These are phyloP conservation scores for Leptosomus discolor DNA, from an alignment of 2,113 vertebrate species.

Conservation along the genomic window DNA sequence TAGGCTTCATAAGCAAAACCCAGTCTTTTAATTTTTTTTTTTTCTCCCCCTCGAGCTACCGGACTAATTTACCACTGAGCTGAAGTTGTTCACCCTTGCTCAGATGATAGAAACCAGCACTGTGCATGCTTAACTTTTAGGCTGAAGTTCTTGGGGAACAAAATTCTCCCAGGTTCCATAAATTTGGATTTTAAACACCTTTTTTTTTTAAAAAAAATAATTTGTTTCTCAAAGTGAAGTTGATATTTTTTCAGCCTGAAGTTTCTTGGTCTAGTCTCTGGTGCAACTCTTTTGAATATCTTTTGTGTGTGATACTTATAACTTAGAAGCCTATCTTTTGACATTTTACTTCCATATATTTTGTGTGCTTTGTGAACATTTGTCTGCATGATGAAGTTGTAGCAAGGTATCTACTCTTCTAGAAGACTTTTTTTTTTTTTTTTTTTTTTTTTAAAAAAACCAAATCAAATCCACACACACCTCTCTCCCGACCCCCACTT, in stretches of 20 bases:
- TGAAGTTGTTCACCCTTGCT: not conserved
- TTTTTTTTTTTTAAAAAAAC: not conserved
- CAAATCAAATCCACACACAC: not conserved
- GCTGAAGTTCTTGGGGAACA: not conserved
- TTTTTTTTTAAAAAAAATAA: not conserved
- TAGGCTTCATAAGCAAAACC: not conserved
- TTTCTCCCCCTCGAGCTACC: not conserved
- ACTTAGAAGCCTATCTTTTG: not conserved
- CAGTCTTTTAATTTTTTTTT: not conserved
- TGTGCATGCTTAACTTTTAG: not conserved
- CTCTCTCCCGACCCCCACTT: fast-evolving
- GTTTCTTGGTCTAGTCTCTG: not conserved
- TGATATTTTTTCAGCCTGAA: not conserved
- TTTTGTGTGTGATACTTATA: not conserved
- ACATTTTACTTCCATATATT: not conserved
- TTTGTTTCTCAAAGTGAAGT: not conserved
- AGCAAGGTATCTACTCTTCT: not conserved
- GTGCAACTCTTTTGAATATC: not conserved
- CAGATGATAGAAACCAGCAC: not conserved
- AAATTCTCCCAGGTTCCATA: not conserved
- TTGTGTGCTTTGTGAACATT: not conserved
- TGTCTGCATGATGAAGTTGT: not conserved
- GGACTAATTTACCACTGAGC: constrained; percentile 14
- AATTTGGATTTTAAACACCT: not conserved
- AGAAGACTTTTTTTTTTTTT: not conserved